Conservation (phyloP, 2,113 vertebrate genomes). For the Kobus ellipsiprymnus region DNA sequence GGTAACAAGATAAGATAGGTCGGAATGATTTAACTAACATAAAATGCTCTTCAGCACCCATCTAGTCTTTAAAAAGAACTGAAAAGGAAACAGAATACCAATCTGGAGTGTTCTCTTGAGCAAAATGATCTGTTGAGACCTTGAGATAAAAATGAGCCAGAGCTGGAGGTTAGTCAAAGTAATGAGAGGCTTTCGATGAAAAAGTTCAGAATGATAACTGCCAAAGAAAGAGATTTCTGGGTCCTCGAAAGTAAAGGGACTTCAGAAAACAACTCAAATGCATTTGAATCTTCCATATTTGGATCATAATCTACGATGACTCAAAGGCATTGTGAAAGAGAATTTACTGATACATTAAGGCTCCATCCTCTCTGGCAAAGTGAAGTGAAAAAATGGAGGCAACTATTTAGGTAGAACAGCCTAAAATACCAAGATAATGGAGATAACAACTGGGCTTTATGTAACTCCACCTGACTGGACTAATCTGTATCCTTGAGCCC, state of each 20-base stretch:
- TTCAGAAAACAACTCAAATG: constrained; percentile 2
- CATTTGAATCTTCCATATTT: neutral
- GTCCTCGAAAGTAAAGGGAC: neutral
- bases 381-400: neutral
- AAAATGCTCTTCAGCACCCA: constrained; percentile 64
- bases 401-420: neutral
- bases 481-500: neutral
- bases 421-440: neutral
- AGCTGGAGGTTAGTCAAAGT: constrained; percentile 20
- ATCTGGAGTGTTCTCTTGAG: constrained; percentile 61
- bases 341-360: neutral
- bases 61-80: constrained; percentile 66
- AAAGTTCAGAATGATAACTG: neutral
- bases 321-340: neutral
- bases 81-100: constrained; percentile 74
- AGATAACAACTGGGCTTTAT: neutral
- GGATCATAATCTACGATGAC: neutral
- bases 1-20: constrained; percentile 73
- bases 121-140: constrained; percentile 60
- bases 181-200: neutral
- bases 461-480: neutral
- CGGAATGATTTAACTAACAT: constrained; percentile 78
- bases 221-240: constrained; percentile 13
- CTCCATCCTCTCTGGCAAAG: neutral
- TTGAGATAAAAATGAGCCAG: constrained; percentile 43